A percentile compares a stretch with the other conserved stretches of the same genome.
phyloP scores from a whole-genome alignment of 1,140 invertebrate species.

The Pentalonia nigronervosa region DNA sequence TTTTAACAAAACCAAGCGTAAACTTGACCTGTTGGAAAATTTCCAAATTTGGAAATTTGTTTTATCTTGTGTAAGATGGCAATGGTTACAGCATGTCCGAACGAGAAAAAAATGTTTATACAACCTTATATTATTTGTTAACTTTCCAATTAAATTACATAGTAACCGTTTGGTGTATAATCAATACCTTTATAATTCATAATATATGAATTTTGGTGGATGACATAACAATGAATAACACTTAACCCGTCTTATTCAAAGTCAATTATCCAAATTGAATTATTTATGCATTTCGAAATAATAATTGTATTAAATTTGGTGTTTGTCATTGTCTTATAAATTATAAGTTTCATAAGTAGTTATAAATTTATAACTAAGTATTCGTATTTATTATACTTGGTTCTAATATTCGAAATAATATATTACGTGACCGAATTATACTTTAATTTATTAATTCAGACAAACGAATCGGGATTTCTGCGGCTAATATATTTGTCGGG shows the following conservation, averaged over 20 bases:
- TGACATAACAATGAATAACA: neutral
- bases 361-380: neutral
- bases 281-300: neutral
- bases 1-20: neutral
- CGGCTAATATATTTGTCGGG: too few species aligned
- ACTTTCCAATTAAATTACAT: neutral
- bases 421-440: neutral
- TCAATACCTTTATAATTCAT: neutral
- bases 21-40: neutral
- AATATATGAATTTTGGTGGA: neutral
- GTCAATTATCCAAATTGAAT: conserved; percentile 6
- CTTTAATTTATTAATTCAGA: neutral
- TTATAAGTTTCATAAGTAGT: neutral
- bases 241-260: neutral
- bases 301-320: neutral
- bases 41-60: neutral
- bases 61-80: neutral
- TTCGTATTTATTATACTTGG: neutral
- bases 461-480: neutral
- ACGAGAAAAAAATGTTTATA: neutral
- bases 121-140: neutral
- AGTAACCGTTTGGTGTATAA: neutral
- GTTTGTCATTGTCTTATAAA: neutral
- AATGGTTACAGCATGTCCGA: neutral
- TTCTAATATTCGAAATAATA: too few species aligned